Evolutionary conservation across 2,113 vertebrate genomes (phyloP).

Genomic region (Lamprotornis superbus): DNA sequence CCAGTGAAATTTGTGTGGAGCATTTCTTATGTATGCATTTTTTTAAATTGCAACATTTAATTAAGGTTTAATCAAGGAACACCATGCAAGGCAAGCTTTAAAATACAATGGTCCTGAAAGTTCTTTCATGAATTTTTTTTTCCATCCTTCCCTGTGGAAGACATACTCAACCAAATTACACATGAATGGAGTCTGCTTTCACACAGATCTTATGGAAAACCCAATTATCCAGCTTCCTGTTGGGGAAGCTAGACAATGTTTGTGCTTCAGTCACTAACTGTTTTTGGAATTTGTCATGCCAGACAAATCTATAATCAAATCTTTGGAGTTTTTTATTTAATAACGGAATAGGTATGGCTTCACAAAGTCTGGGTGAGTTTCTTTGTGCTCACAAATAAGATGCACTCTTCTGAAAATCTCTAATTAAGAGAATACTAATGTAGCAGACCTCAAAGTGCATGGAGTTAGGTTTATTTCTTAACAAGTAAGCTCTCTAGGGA

Average conservation of each 20-base stretch:
- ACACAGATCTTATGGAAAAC: constrained; percentile 31
- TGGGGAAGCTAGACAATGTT: constrained; percentile 15
- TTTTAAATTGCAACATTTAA: not conserved
- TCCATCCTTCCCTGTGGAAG: not conserved
- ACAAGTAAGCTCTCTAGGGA: not conserved
- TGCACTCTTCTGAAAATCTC: not conserved
- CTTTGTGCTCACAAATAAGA: not conserved
- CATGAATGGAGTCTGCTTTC: constrained; percentile 21
- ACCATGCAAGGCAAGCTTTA: not conserved
- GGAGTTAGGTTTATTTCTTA: constrained; percentile 19
- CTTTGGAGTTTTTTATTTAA: constrained; percentile 1
- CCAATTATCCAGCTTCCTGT: constrained; percentile 12
- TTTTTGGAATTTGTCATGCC: constrained; percentile 31
- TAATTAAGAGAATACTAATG: not conserved
- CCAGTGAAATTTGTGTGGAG: not conserved
- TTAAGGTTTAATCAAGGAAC: not conserved
- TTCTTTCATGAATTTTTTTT: not conserved
- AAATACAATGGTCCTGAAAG: not conserved
- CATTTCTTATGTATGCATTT: not conserved
- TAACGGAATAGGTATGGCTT: constrained; percentile 29
- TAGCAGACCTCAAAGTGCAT: not conserved
- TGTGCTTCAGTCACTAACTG: constrained; percentile 24
- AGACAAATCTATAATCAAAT: constrained; percentile 50
- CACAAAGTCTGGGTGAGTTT: not conserved
- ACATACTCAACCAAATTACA: not conserved